Conservation (phyloP, 2,888 invertebrate species). For the Tetrapedia diversipes region DNA sequence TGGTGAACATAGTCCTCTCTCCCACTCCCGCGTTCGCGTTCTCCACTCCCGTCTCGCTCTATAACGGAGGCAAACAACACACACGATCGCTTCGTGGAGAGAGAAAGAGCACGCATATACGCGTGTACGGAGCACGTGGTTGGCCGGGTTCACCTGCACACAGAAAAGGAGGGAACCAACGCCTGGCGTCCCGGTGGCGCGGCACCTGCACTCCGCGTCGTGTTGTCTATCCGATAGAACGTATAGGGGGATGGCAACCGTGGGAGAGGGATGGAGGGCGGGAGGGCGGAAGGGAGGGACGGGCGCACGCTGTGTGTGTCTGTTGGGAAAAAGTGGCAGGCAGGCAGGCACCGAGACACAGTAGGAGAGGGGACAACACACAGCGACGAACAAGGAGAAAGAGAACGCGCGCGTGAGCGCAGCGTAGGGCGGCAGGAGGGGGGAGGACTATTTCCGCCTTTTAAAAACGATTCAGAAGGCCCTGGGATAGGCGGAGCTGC, state of each 20-base stretch:
- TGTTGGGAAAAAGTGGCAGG: slow-evolving; percentile 28
- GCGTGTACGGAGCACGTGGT: slow-evolving; percentile 63
- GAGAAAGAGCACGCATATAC: slow-evolving; percentile 51
- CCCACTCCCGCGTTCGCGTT: background rate
- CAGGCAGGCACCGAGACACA: too few species aligned
- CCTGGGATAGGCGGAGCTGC: slow-evolving; percentile 74
- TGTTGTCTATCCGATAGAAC: slow-evolving; percentile 66
- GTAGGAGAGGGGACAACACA: slow-evolving; percentile 32
- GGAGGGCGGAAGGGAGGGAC: too few species aligned
- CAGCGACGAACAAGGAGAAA: slow-evolving; percentile 19
- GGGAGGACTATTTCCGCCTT: slow-evolving; percentile 68
- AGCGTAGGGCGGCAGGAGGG: slow-evolving; percentile 32
- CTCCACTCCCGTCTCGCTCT: slow-evolving; percentile 6
- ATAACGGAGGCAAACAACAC: slow-evolving; percentile 5
- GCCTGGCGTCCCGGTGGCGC: slow-evolving; percentile 58
- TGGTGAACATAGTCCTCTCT: too few species aligned
- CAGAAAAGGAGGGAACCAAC: slow-evolving; percentile 65
- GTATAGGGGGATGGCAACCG: slow-evolving; percentile 39
- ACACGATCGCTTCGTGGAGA: slow-evolving; percentile 14
- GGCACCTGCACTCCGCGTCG: slow-evolving; percentile 63
- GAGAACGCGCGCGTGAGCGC: slow-evolving; percentile 25
- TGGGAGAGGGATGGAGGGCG: background rate
- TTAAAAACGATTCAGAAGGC: slow-evolving; percentile 68
- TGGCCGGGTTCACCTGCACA: slow-evolving; percentile 64
- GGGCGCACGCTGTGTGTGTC: too few species aligned